Evolutionary conservation across 2,888 invertebrate genomes (phyloP), one percentile per base, ranked within the genome.

Genomic region (Odontomyia ornata): DNA sequence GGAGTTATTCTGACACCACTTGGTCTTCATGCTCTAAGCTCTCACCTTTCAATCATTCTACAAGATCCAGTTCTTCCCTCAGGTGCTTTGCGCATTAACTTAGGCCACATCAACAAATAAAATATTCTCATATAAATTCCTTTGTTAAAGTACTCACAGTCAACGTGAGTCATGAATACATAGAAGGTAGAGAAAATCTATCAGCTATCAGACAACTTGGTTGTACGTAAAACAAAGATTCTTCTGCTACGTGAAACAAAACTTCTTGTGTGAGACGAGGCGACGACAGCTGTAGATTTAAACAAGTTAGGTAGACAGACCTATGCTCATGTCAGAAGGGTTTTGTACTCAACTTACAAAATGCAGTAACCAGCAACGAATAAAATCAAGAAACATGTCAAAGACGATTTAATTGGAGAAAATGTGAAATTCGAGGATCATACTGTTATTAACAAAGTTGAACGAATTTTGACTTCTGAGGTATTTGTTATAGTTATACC

Each of bases 11-110:
- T 97, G 81, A 87, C 94, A 11, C 89, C 90, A 65, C 88, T 97
- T 82, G 97, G 97, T 21, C 89, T 97, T 64, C 97, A 97, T 86
- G 92, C 93, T 83, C 87, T 97, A 80, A 90, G 97, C 77, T 92
- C 94, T 9, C 90, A 93, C 80, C 89, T 96, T 81, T 96, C 96
- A 57, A 95, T 96, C 83, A 96, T 94, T 85, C 93, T 93, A 60
- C 93, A 98, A 89, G 98, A 98, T 88, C 98, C 98, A 0, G 95
- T 98, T 64, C 89, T 98, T 78, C 98, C 98, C 88, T 96, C 96
- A 23, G 98, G 98, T 67, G 93, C 93, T 5, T 88, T 98, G 81
- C 90, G 98, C 72, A 90, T 95, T 88, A 98, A 98, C 88, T 89
- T 98, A 79, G 98, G 98, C 89, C 98, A 98, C 1, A 96, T 97